These are phyloP conservation scores for Plumapathes pennacea DNA, from an alignment of 92 coral and sea anemone genomes.

Conservation along the genomic window DNA sequence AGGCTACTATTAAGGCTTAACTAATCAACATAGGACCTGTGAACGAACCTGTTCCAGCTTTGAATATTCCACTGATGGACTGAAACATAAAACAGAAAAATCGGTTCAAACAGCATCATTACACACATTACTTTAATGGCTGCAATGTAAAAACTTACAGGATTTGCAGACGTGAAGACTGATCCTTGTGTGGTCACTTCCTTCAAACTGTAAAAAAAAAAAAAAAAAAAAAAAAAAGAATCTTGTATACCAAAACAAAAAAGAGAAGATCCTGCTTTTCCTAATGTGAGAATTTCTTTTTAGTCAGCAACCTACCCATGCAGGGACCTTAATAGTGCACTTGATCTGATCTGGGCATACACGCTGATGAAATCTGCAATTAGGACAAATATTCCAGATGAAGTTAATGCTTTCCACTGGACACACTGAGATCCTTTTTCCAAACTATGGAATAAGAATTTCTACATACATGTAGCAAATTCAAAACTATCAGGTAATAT, in stretches of 20 bases:
- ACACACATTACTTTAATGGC: too few species aligned
- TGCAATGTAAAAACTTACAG: neutral
- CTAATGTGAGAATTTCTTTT: neutral
- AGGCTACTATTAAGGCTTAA: too few species aligned
- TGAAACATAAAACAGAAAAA: constrained; percentile 8
- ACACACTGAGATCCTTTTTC: too few species aligned
- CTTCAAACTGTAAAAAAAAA: constrained; percentile 45
- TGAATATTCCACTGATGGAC: constrained; percentile 56
- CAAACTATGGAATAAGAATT: too few species aligned
- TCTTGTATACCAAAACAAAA: neutral
- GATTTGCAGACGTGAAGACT: constrained; percentile 12
- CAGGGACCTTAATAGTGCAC: constrained; percentile 71
- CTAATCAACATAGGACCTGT: too few species aligned
- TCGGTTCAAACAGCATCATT: neutral
- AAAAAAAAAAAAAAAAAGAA: neutral
- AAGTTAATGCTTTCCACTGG: too few species aligned
- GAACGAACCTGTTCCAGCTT: constrained; percentile 43
- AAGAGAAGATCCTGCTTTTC: neutral
- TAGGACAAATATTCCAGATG: neutral
- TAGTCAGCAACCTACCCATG: constrained; percentile 87
- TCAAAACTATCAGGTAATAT: too few species aligned
- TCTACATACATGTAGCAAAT: too few species aligned
- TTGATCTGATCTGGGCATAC: constrained; percentile 97
- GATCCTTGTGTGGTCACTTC: constrained; percentile 56
- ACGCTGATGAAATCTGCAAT: constrained; percentile 88